Base-by-base conservation (phyloP, 2,888 invertebrate genomes). In the Sepioteuthis lessoniana region DNA sequence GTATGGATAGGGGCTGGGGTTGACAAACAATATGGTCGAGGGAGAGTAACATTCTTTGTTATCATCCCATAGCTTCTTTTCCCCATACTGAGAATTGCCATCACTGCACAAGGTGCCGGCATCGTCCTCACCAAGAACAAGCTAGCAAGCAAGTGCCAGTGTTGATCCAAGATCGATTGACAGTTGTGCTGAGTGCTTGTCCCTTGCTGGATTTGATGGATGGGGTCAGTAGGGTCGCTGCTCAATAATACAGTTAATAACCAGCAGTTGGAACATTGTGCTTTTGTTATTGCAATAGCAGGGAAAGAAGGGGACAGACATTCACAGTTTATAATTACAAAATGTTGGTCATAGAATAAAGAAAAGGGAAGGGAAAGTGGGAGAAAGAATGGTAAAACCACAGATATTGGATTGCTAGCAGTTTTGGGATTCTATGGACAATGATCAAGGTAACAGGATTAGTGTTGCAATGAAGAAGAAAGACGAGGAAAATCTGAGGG, bases 161-260 rank as follows among this genome's bases (percentile, higher is more conserved):
- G 76, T 76, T 76, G 76, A 76, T 76, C 76, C n/a, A n/a, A 76
- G 76, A 76, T 76, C 76, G 76, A 76, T 76, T 76, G 76, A 76
- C 76, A 76, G 76, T 76, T n/a, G n/a, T 16, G 76, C n/a, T 76
- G 31, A 76, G n/a, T 76, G 76, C n/a, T 10, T 76, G n/a, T 76
- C 76, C 76, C 76, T 76, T n/a, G 31, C 76, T 76, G 76, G n/a
- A n/a, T 76, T 31, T n/a, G 76, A 76, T 76, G 76, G 76, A 76
- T 76, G 76, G 76, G 76, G 76, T 76, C 76, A 76, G 76, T 13
- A n/a, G 76, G 76, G 76, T 76, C 76, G 76, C 76, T 76, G 76
- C 76, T 76, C 76, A 76, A 76, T 76, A 76, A 76, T 76, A 76
- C 76, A 76, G 76, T 76, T 76, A 76, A 76, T 76, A 76, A 76